Base-by-base conservation (phyloP, 2,113 vertebrate species). In the Martes martes region DNA sequence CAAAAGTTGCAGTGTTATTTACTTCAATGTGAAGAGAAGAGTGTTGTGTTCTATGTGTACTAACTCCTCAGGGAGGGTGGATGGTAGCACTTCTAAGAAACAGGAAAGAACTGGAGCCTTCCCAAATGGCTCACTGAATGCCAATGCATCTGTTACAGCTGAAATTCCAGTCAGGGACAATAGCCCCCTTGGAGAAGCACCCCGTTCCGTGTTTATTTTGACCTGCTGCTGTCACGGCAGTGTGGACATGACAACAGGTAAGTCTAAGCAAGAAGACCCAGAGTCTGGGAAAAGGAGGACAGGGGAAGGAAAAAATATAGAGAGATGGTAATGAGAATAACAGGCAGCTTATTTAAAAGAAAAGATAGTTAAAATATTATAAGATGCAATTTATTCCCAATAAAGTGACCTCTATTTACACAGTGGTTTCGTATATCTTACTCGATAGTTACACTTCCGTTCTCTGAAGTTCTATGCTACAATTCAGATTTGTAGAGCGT, bases 1-100 rank as follows among this genome's bases (percentile, higher is more conserved):
- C 76, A 94, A 76, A 94, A 95, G 91, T 76, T 92, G 61, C 19
- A 47, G 9, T 92, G 65, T 88, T 95, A 86, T 93, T 98, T 92
- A 87, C 67, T 92, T 93, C n/a, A 31, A 33, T 67, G 45, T 88
- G 36, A 94, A 63, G 83, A 85, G 61, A 85, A 73, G 55, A 86
- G 16, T 8, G 36, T 24, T 95, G 50, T 91, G 36, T 90, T 93
- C 73, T 24, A 19, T 71, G 73, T 52, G 16, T 7, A 69, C 50
- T 63, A 86, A 84, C 69, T 65, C 67, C 59, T 83, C 45, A 65
- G 42, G 28, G 50, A 91, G 18, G 11, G n/a, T 61, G 14, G 13
- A 65, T 36, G 36, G n/a, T 3, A n/a, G 14, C 10, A 19, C 69
- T 24, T 33, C 24, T 39, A 42, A 93, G 71, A 89, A 81, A 74